A percentile compares a stretch with the other conserved stretches of the same genome.
Evolutionary conservation across 2,797 vertebrate genomes (phyloP).

Genomic region (Otolemur crassicaudatus): DNA sequence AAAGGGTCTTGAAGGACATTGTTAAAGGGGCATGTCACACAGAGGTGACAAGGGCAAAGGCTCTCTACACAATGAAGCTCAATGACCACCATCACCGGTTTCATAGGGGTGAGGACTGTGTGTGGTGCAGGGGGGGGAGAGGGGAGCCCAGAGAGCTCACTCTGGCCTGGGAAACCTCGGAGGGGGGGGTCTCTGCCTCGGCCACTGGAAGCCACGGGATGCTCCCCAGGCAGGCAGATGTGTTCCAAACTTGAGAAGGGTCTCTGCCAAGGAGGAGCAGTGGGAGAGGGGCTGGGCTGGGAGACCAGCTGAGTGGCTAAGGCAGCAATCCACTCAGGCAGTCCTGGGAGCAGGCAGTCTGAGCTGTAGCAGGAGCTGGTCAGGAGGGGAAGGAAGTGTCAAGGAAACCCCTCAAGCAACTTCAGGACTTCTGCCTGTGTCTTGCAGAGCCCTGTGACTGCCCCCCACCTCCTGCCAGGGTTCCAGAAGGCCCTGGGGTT

Average conservation of each 20-base stretch:
- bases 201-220: not conserved
- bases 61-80: not conserved
- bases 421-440: not conserved
- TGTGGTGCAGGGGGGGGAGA: too few relatives aligned
- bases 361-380: not conserved
- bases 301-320: not conserved
- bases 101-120: not conserved
- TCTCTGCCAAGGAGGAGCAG: not conserved
- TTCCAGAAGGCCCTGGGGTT: not conserved
- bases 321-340: not conserved
- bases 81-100: too few relatives aligned
- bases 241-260: not conserved
- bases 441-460: not conserved
- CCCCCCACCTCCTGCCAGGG: not conserved
- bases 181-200: not conserved
- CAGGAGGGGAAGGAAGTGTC: not conserved
- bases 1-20: not conserved
- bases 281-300: not conserved
- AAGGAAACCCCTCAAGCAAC: not conserved
- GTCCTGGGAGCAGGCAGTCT: not conserved
- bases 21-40: rapidly evolving
- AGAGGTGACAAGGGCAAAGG: not conserved
- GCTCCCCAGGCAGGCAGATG: not conserved
- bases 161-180: not conserved
- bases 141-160: not conserved